Percentiles rank a stretch among this genome's conserved stretches.
Evolutionary conservation across 2,113 vertebrate genomes (phyloP).

Genomic region (Barbus barbus): DNA sequence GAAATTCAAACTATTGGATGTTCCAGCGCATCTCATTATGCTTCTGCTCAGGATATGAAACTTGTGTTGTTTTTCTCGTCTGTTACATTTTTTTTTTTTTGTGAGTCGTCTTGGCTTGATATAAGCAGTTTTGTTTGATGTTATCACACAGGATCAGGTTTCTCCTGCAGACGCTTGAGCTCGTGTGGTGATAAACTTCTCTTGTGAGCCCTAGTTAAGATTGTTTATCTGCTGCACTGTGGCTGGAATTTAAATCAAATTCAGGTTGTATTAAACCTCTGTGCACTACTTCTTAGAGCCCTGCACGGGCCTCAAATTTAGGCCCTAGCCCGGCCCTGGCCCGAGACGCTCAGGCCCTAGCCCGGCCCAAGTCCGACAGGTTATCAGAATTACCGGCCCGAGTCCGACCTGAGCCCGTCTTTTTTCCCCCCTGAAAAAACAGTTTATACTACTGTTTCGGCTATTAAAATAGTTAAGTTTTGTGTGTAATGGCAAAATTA

Average conservation of each 20-base stretch:
- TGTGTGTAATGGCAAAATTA: too few species aligned
- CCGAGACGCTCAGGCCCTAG: too few species aligned
- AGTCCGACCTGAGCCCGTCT: too few species aligned
- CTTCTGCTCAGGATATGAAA: not conserved
- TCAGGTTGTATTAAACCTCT: not conserved
- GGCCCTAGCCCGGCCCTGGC: too few species aligned
- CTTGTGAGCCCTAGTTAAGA: not conserved
- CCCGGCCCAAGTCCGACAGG: too few species aligned
- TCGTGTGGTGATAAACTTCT: not conserved
- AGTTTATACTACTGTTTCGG: too few species aligned
- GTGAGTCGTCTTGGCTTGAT: not conserved
- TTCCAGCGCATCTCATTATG: not conserved
- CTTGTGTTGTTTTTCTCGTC: not conserved
- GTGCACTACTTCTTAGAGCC: not conserved
- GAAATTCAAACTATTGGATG: not conserved
- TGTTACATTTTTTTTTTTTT: not conserved
- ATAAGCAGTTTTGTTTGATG: slow-evolving; percentile 7
- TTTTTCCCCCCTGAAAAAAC: too few species aligned
- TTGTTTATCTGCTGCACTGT: not conserved
- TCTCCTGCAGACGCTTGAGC: not conserved
- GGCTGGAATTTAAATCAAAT: not conserved
- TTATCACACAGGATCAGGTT: not conserved
- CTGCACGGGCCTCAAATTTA: too few species aligned
- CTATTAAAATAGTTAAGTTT: too few species aligned
- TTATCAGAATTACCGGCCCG: too few species aligned